Conservation (phyloP, 2,888 invertebrate genomes). For the Protodeltote pygarga region DNA sequence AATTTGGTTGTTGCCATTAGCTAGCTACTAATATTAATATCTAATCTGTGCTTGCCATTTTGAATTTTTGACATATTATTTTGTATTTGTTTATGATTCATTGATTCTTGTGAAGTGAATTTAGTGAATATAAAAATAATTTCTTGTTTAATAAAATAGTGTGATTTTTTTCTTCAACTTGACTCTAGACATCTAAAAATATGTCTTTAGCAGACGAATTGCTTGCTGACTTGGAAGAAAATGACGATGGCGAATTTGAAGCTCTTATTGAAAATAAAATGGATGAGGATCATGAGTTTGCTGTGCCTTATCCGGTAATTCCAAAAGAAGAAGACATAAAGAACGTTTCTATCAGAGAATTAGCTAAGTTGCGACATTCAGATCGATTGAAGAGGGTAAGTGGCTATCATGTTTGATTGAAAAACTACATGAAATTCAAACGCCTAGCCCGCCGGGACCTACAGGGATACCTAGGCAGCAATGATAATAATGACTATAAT, state of each 20-base stretch:
- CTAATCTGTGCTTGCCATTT: too few species aligned
- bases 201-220: conserved; percentile 99
- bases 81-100: too few species aligned
- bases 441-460: too few species aligned
- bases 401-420: not conserved
- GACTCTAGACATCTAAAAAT: conserved; percentile 20
- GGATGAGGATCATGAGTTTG: conserved; percentile 70
- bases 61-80: too few species aligned
- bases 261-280: conserved; percentile 85
- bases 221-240: conserved; percentile 98
- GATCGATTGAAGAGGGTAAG: conserved; percentile 89
- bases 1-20: too few species aligned
- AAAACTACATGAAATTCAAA: not conserved
- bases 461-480: too few species aligned
- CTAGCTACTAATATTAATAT: too few species aligned
- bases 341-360: conserved; percentile 92
- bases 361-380: conserved; percentile 96
- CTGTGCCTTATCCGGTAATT: conserved; percentile 81
- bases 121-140: too few species aligned
- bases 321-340: conserved; percentile 89
- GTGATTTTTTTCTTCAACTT: too few species aligned
- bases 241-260: conserved; percentile 91
- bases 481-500: too few species aligned
- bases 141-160: too few species aligned
- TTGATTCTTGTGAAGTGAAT: too few species aligned